Percentiles rank a stretch among this genome's conserved stretches.
phyloP scores from a whole-genome alignment of 1,140 invertebrate species.

The Bombus sylvicola region DNA sequence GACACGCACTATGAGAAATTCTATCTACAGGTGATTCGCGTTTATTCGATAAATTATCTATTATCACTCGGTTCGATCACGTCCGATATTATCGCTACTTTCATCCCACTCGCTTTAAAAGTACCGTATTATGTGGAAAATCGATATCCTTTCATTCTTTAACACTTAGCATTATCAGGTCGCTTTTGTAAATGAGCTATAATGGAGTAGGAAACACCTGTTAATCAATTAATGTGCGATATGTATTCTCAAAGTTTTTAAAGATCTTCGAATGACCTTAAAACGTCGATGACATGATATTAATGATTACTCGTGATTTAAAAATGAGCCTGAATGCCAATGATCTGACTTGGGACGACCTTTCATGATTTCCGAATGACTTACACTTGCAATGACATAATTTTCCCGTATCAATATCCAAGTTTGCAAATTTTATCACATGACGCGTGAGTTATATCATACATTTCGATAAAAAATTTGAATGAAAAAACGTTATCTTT shows the following conservation, averaged over 20 bases:
- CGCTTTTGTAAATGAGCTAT: background rate
- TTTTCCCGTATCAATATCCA: background rate
- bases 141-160: background rate
- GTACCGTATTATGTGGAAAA: background rate
- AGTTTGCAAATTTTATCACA: background rate
- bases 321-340: background rate
- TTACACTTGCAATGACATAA: background rate
- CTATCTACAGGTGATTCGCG: background rate
- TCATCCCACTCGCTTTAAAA: background rate
- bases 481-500: background rate
- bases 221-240: background rate
- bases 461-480: background rate
- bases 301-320: background rate
- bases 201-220: background rate
- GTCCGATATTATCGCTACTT: background rate
- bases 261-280: background rate
- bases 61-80: background rate
- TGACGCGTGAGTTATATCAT: background rate
- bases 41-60: slow-evolving; percentile 25
- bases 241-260: background rate
- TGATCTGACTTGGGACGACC: background rate
- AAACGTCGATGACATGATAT: too few species aligned
- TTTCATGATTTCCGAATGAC: background rate
- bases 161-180: background rate
- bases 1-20: background rate